Evolutionary conservation across 2,888 invertebrate genomes (phyloP).

Genomic region (Nomada lathburiana): DNA sequence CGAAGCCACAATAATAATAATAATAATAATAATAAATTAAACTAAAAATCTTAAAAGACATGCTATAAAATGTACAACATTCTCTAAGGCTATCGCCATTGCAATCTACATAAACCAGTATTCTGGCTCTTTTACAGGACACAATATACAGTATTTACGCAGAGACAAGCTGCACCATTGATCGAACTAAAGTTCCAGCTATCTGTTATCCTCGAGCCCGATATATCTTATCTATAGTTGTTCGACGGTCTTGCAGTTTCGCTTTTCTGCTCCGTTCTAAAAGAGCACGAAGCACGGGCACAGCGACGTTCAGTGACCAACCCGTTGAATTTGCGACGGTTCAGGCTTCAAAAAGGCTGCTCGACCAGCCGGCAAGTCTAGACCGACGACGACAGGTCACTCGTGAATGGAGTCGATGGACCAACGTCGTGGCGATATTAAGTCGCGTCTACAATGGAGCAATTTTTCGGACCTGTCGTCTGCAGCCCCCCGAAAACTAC

Average conservation of each 20-base stretch:
- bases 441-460: conserved; percentile 34
- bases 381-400: conserved; percentile 59
- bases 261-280: conserved; percentile 20
- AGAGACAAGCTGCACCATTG: background rate
- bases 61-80: background rate
- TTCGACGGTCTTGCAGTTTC: background rate
- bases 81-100: background rate
- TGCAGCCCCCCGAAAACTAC: conserved; percentile 11
- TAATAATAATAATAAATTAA: too few relatives aligned
- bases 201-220: conserved; percentile 15
- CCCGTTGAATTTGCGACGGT: conserved; percentile 54
- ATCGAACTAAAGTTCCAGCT: background rate
- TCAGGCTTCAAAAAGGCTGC: conserved; percentile 55
- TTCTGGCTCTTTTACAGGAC: background rate
- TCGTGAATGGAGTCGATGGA: conserved; percentile 56
- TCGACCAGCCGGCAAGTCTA: conserved; percentile 62
- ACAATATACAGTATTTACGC: background rate
- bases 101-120: conserved; percentile 7
- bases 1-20: too few relatives aligned
- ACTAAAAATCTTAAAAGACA: background rate
- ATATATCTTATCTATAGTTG: conserved; percentile 21
- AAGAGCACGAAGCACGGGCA: conserved; percentile 24
- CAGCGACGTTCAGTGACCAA: conserved; percentile 40
- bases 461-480: conserved; percentile 41
- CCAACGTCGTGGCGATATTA: conserved; percentile 43